Base-by-base conservation (phyloP, 1,140 invertebrate species). In the Hylyphantes graminicola region DNA sequence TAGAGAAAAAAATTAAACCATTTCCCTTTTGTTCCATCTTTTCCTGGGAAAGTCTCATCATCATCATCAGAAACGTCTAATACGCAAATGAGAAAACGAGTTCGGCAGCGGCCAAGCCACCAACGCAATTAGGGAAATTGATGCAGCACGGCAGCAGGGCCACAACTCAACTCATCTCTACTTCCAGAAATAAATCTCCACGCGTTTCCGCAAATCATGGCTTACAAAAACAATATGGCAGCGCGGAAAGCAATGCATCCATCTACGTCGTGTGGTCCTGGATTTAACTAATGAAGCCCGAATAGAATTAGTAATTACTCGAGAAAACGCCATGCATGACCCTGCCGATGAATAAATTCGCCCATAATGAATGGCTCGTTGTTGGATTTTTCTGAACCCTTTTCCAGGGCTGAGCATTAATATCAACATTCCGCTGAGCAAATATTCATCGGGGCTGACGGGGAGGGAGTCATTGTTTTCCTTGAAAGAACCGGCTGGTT, bases 231-330 rank as follows among this genome's bases (percentile, higher is more conserved):
- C 12, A 61, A 12, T 15, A 61, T 15, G 57, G 57, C 57, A 61
- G 17, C 57, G 12, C 1, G 12, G 17, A 15, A 17, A 61, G 12
- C 57, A 6, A n/a, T 2, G 12, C 57, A 61, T 61, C 57, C 12
- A 17, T 61, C 57, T 61, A 12, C 12, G 17, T 12, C 12, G 12
- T 61, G 57, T 61, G 12, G 57, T 35, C 57, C 57, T 15, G 57
- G 57, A 12, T 61, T 67, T n/a, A 67, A 67, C 65, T 67, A 35
- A 67, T 67, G 65, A 67, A 67, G 17, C 19, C 13, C 65, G 65
- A 67, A 67, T 67, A 48, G n/a, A 67, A 67, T 67, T 21, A 67
- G 19, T 65, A 65, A 65, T 67, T 67, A 67, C n/a, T 21, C 7
- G 15, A 35, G 19, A 9, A 9, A 35, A 48, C 65, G 5, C 65